phyloP scores from a whole-genome alignment of 2,113 vertebrate genomes.

The Poecilia latipinna region DNA sequence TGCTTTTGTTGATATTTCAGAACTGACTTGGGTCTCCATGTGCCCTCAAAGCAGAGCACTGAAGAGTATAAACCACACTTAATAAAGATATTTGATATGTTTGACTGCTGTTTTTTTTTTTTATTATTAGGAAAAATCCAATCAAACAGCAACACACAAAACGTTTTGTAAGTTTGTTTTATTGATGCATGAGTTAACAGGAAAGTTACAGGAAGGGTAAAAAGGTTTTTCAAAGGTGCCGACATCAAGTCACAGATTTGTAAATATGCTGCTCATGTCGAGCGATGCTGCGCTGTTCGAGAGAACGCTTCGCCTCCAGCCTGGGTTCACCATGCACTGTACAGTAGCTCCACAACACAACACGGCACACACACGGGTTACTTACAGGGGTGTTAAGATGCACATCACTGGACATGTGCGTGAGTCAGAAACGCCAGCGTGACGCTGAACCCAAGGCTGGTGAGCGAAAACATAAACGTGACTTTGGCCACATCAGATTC shows the following conservation, averaged over 20 bases:
- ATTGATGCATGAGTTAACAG: slow-evolving; percentile 55
- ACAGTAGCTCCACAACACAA: slow-evolving; percentile 27
- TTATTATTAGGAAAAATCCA: neutral
- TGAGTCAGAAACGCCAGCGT: slow-evolving; percentile 16
- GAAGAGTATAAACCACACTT: slow-evolving; percentile 35
- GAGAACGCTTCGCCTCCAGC: slow-evolving; percentile 34
- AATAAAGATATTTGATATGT: slow-evolving; percentile 68
- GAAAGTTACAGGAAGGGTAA: slow-evolving; percentile 25
- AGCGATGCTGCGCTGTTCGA: slow-evolving; percentile 22
- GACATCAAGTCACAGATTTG: slow-evolving; percentile 21
- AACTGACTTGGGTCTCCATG: slow-evolving; percentile 40
- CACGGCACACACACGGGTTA: slow-evolving; percentile 18
- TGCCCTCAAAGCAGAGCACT: slow-evolving; percentile 15
- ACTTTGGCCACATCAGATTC: slow-evolving; percentile 79
- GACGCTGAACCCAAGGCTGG: slow-evolving; percentile 39
- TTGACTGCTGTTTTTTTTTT: neutral
- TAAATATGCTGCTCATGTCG: slow-evolving; percentile 23
- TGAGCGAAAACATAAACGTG: slow-evolving; percentile 26
- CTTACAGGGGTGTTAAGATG: slow-evolving; percentile 4
- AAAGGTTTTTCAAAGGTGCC: slow-evolving; percentile 24
- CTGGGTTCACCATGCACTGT: slow-evolving; percentile 40
- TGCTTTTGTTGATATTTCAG: slow-evolving; percentile 48
- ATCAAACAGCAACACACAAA: neutral
- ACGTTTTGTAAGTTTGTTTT: slow-evolving; percentile 28
- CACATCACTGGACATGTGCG: slow-evolving; percentile 1